Evolutionary conservation across 2,113 vertebrate species (phyloP).

Genomic region (Mustelus asterias): DNA sequence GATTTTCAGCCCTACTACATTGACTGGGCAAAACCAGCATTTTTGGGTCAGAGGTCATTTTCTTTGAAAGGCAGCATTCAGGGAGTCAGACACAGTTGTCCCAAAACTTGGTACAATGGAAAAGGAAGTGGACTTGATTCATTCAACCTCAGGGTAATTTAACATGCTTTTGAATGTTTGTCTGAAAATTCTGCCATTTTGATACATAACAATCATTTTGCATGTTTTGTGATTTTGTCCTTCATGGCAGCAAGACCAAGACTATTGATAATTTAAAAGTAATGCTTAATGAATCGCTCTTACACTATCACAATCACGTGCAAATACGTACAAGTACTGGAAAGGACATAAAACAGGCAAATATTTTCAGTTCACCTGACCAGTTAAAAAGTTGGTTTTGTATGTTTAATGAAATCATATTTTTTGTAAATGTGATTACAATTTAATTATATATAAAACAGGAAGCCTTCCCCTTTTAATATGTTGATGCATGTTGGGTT

Average conservation of each 20-base stretch:
- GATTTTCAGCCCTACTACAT: not conserved
- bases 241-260: not conserved
- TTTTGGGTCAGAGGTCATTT: not conserved
- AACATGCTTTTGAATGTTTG: not conserved
- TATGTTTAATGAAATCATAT: not conserved
- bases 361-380: not conserved
- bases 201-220: not conserved
- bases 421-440: not conserved
- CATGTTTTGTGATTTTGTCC: not conserved
- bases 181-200: not conserved
- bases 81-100: no score
- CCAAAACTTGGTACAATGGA: not conserved
- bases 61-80: not conserved
- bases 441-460: not conserved
- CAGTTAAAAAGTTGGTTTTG: not conserved
- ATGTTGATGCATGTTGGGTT: not conserved
- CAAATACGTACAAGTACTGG: not conserved
- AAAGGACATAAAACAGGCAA: not conserved
- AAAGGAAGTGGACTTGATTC: not conserved
- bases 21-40: not conserved
- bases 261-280: not conserved
- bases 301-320: not conserved
- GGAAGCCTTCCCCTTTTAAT: not conserved
- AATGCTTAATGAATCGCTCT: not conserved
- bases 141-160: not conserved